Evolutionary conservation across 2,113 vertebrate species (phyloP).

Genomic region (Sorex araneus): DNA sequence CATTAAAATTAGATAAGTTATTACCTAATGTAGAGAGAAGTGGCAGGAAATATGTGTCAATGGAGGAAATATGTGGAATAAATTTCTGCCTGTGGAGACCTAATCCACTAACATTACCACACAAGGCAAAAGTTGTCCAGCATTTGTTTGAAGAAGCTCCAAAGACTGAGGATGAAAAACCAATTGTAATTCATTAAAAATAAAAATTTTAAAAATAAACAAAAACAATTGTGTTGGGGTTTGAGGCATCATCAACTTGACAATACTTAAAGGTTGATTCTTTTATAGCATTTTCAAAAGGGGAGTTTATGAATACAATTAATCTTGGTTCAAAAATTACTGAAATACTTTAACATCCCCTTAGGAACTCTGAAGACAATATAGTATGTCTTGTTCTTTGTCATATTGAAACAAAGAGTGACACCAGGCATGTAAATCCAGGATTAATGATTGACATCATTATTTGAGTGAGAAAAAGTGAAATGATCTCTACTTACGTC

Average conservation of each 20-base stretch:
- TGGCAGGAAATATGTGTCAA: background rate
- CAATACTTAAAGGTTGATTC: background rate
- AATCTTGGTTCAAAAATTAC: constrained; percentile 1
- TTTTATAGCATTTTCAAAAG: constrained; percentile 49
- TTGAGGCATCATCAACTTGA: background rate
- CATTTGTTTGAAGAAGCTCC: background rate
- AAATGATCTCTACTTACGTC: background rate
- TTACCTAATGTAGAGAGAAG: background rate
- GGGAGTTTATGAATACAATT: background rate
- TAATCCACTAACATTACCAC: background rate
- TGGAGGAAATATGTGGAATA: background rate
- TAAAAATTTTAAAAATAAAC: no score
- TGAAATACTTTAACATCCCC: background rate
- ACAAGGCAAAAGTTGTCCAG: background rate
- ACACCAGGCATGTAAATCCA: background rate
- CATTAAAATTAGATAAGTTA: background rate
- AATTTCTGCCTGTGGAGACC: background rate
- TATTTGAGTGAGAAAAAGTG: constrained; percentile 9
- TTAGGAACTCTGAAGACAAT: background rate
- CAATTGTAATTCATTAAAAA: background rate
- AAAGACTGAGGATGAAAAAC: background rate
- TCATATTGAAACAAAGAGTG: background rate
- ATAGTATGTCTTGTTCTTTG: background rate
- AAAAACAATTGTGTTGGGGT: no score
- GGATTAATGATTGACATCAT: background rate